Evolutionary conservation across 1,140 invertebrate species (phyloP).

Genomic region (Drosophila malerkotliana): DNA sequence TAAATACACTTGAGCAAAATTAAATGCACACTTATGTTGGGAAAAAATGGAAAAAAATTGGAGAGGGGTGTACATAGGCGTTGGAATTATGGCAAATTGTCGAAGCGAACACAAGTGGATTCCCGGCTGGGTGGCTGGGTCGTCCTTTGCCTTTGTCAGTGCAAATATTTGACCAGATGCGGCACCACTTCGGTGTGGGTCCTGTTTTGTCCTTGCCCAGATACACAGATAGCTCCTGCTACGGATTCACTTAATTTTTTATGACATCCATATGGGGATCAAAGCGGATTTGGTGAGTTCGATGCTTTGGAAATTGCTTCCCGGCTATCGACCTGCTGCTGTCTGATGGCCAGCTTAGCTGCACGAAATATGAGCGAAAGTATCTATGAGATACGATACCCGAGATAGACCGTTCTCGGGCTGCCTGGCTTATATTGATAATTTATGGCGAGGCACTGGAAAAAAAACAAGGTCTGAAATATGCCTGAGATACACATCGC

Average conservation of each 20-base stretch:
- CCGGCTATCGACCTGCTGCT: conserved; percentile 34
- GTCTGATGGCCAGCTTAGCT: conserved; percentile 50
- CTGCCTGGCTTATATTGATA: conserved; percentile 57
- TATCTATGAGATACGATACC: conserved; percentile 62
- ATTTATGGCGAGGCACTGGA: conserved; percentile 55
- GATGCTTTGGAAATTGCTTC: conserved; percentile 58
- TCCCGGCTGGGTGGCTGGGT: conserved; percentile 9
- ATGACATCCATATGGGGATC: conserved; percentile 80
- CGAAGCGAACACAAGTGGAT: conserved; percentile 72
- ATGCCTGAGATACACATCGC: background rate
- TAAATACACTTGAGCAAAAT: conserved; percentile 74
- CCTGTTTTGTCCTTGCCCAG: conserved; percentile 1
- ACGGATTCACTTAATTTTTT: conserved; percentile 68
- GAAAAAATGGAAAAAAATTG: background rate
- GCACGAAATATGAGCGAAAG: conserved; percentile 70
- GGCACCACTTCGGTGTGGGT: conserved; percentile 24
- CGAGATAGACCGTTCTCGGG: conserved; percentile 17
- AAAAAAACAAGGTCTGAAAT: background rate
- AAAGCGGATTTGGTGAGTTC: conserved; percentile 71
- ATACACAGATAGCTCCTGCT: conserved; percentile 9
- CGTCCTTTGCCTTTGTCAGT: conserved; percentile 39
- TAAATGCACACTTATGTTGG: conserved; percentile 72
- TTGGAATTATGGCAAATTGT: conserved; percentile 68
- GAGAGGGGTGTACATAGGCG: conserved; percentile 24
- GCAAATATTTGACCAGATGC: conserved; percentile 82